Base-by-base conservation (phyloP, 2,888 invertebrate species). In the Cheilosia soror region DNA sequence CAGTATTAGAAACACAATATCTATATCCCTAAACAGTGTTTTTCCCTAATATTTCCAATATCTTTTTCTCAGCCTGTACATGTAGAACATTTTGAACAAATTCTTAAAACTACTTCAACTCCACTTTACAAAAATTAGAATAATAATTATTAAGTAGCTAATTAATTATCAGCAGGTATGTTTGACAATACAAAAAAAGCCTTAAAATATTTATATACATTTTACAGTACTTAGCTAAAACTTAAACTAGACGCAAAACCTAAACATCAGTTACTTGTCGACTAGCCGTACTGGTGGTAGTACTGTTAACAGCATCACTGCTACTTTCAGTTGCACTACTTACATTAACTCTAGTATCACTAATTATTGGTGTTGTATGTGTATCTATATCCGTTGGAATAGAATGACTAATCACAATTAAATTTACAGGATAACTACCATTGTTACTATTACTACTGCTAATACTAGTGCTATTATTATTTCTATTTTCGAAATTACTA, bases 201-300 rank as follows among this genome's bases (percentile, higher is more conserved):
- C 37, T 60, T 20, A 44, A 1, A 9, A 20, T 20, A 20, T 20
- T 20, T 53, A 31, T 51, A 13, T 40, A 44, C 33, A 51, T 40
- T 60, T 53, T 51, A 11, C 44, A 68, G 51, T 71, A 47, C 42
- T 51, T 75, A 42, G 15, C 3, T 20, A 25, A 53, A 66, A 42
- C 31, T 13, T 47, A 63, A 11, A 37, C 2, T 11, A 57, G 44
- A 33, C 13, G 57, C 11, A 68, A 62, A 49, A 76, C 90, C 90
- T 90, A 92, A 82, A 92, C 92, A 87, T 92, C 92, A 80, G 92
- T 92, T 87, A 92, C 92, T 89, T 91, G 90, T 87, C 90, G 92
- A 88, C 92, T 92, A 71, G 81, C 87, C 42, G 88, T 88, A 37
- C 55, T 78, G 29, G 75, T 71, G 40, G 86, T 85, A 71, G 37